These are phyloP conservation scores for Copidosoma aretas DNA, from an alignment of 2,888 invertebrate species.

Conservation along the genomic window DNA sequence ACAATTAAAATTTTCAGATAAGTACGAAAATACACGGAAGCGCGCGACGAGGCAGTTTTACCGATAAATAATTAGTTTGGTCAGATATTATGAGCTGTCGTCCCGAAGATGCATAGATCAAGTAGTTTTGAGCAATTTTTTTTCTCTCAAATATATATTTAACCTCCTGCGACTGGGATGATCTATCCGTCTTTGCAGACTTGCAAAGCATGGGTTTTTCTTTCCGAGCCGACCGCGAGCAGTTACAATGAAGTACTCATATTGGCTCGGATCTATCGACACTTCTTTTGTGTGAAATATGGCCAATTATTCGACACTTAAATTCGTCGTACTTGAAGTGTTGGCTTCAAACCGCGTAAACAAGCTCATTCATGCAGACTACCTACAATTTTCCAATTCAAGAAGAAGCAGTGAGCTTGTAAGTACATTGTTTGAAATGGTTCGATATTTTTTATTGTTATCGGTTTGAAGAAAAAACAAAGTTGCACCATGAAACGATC, in stretches of 20 bases:
- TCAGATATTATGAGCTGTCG: neutral
- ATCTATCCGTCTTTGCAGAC: neutral
- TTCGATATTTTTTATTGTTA: neutral
- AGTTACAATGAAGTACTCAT: neutral
- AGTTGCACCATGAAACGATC: too few relatives aligned
- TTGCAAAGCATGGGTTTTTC: neutral
- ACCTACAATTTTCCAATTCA: neutral
- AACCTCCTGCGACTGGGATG: neutral
- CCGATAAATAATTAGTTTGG: conserved; percentile 7
- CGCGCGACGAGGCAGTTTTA: neutral
- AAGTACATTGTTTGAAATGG: neutral
- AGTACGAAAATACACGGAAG: conserved; percentile 3
- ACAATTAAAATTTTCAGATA: neutral
- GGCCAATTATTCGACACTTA: neutral
- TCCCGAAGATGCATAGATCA: neutral
- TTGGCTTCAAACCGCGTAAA: neutral
- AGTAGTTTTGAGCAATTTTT: neutral
- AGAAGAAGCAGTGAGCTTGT: neutral
- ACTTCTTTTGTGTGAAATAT: neutral
- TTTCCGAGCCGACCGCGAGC: neutral
- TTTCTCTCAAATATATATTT: neutral
- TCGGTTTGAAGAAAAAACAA: neutral
- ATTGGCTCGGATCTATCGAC: neutral
- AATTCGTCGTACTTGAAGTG: neutral
- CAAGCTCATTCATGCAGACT: neutral